These are phyloP conservation scores for Agrotis segetum DNA, from an alignment of 2,888 invertebrate species.

Conservation along the genomic window DNA sequence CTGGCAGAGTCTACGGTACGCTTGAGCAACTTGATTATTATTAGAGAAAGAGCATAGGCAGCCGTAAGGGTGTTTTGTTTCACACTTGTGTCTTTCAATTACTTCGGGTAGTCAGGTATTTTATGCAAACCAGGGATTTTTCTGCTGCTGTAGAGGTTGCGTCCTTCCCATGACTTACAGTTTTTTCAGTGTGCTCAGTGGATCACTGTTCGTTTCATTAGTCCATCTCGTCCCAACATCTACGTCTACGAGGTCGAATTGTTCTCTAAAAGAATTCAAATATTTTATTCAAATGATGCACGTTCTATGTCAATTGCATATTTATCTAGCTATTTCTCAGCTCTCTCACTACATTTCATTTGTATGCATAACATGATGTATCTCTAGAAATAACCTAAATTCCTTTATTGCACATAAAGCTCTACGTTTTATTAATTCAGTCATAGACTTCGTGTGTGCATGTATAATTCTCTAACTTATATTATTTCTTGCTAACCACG, in stretches of 20 bases:
- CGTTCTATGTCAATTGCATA: constrained; percentile 6
- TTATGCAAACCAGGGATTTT: too few relatives aligned
- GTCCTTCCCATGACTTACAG: too few relatives aligned
- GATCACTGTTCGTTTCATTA: too few relatives aligned
- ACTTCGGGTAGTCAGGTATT: not conserved
- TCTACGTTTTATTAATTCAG: constrained; percentile 24
- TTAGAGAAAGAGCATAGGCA: too few relatives aligned
- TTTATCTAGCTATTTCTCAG: constrained; percentile 12
- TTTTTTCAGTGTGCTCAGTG: too few relatives aligned
- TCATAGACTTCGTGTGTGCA: not conserved
- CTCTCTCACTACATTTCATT: not conserved
- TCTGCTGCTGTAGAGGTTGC: too few relatives aligned
- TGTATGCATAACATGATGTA: constrained; percentile 12
- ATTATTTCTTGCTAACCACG: constrained; percentile 30
- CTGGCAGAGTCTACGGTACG: too few relatives aligned
- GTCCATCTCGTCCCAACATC: too few relatives aligned
- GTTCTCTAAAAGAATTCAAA: not conserved
- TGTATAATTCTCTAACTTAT: constrained; percentile 29
- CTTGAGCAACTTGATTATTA: too few relatives aligned
- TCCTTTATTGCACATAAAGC: constrained; percentile 32
- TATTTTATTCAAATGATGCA: constrained; percentile 18
- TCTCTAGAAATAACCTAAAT: constrained; percentile 20
- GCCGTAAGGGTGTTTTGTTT: too few relatives aligned
- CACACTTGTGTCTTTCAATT: too few relatives aligned
- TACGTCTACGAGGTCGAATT: too few relatives aligned